phyloP scores from a whole-genome alignment of 1,140 invertebrate species.

The Dolichoris vasculosae region DNA sequence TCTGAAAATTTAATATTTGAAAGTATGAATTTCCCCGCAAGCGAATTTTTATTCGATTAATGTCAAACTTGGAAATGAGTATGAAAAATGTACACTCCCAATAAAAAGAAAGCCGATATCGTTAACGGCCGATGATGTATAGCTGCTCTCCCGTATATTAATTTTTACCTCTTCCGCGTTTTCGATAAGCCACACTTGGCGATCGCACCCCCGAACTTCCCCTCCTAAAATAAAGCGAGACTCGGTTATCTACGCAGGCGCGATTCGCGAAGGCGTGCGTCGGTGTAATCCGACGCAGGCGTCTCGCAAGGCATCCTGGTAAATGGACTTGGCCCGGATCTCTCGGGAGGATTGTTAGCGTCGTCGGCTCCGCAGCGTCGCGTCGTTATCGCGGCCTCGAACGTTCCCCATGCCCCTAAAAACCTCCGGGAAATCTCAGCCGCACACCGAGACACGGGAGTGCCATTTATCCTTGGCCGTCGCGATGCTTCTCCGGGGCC shows the following conservation, averaged over 20 bases:
- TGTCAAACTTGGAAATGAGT: not conserved
- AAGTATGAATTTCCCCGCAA: not conserved
- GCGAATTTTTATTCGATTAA: conserved; percentile 16
- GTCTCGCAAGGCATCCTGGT: not conserved
- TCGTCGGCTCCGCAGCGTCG: conserved; percentile 36
- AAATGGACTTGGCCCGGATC: conserved; percentile 30
- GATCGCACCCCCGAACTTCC: too few species aligned
- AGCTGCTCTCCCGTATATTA: not conserved
- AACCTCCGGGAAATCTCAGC: conserved; percentile 73
- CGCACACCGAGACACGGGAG: conserved; percentile 64
- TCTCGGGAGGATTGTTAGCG: conserved; percentile 48
- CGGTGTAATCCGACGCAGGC: not conserved
- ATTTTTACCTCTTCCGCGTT: too few species aligned
- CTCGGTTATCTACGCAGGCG: too few species aligned
- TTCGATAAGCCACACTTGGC: too few species aligned
- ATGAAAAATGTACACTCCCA: not conserved
- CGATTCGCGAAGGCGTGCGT: not conserved
- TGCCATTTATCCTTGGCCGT: conserved; percentile 69
- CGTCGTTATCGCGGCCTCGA: conserved; percentile 48
- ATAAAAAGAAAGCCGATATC: not conserved
- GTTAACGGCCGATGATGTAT: not conserved
- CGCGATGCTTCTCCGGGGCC: conserved; percentile 41
- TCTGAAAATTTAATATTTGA: conserved; percentile 19
- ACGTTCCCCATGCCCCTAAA: conserved; percentile 64
- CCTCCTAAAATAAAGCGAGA: too few species aligned